Base-by-base conservation (phyloP, 2,888 invertebrate species). In the Zele albiditarsus region DNA sequence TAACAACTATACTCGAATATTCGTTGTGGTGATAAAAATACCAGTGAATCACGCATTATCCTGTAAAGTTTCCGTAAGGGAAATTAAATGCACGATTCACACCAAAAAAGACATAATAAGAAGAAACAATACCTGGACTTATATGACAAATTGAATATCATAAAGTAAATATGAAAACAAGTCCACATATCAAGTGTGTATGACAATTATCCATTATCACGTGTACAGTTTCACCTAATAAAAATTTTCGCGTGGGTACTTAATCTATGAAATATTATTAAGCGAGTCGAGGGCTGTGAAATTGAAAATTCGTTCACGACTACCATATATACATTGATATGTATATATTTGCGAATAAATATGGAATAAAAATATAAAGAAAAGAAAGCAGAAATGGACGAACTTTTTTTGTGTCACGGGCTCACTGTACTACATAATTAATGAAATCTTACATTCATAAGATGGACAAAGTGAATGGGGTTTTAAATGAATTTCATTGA, bases 221-320 rank as follows among this genome's bases (percentile, higher is more conserved):
- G 68, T 79, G 76, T 79, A 73, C 74, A 78, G 65, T 77, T 42
- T 74, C 74, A 70, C 74, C 67, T 73, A 66, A 78, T 73, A 67
- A 78, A 72, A 67, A 73, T 73, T 70, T 71, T 73, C 77, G 42
- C 74, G 63, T 38, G 72, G 71, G 73, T 80, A 80, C 80, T 80
- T 80, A 80, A 78, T 58, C 63, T 76, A 73, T 65, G 71, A 53
- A 65, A 69, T 27, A 68, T 76, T 38, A 68, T 73, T 31, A 71
- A 73, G 69, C 75, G 77, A 77, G 77, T 78, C 77, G 75, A 76
- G 80, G 80, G 78, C 79, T 80, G 80, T 80, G 80, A 79, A 79
- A 77, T 76, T 80, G 77, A 77, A 73, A 46, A 78, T 78, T 77
- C 75, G 74, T 78, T 75, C 66, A 42, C 49, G 49, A 67, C 33